Conservation (phyloP, 2,113 vertebrate species). For the Balaenoptera acutorostrata region DNA sequence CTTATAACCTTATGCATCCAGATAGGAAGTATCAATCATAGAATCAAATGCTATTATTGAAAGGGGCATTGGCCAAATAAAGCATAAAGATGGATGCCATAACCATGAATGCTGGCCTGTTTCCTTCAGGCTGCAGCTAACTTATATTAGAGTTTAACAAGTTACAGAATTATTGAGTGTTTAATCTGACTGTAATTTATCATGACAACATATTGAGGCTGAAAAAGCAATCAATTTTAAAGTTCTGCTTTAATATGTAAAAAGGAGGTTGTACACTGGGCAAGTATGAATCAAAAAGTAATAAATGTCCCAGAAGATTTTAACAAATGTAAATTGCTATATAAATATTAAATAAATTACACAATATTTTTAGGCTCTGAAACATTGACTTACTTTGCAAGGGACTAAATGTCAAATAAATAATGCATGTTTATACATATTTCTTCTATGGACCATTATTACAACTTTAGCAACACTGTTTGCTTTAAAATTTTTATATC, state of each 20-base stretch:
- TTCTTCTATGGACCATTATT: slow-evolving; percentile 38
- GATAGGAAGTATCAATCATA: not conserved
- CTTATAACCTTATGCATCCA: not conserved
- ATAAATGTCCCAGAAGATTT: slow-evolving; percentile 56
- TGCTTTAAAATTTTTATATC: slow-evolving; percentile 35
- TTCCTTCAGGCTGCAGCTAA: not conserved
- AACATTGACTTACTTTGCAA: slow-evolving; percentile 48
- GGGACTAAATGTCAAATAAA: slow-evolving; percentile 66
- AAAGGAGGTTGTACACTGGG: not conserved
- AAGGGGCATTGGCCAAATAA: not conserved
- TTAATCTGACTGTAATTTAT: slow-evolving; percentile 36
- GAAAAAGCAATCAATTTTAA: slow-evolving; percentile 43
- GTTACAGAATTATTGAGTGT: slow-evolving; percentile 23
- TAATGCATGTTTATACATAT: slow-evolving; percentile 48
- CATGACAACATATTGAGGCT: not conserved
- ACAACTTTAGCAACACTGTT: slow-evolving; percentile 18
- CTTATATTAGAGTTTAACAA: not conserved
- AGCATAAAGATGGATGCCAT: not conserved
- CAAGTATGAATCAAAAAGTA: slow-evolving; percentile 55
- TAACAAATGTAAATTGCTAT: slow-evolving; percentile 63
- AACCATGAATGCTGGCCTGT: not conserved
- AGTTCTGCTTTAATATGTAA: slow-evolving; percentile 36
- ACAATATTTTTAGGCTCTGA: slow-evolving; percentile 53
- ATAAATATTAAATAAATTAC: slow-evolving; percentile 69
- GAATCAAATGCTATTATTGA: not conserved